Conservation (phyloP, 2,888 invertebrate species). For the Uloborus plumipes region DNA sequence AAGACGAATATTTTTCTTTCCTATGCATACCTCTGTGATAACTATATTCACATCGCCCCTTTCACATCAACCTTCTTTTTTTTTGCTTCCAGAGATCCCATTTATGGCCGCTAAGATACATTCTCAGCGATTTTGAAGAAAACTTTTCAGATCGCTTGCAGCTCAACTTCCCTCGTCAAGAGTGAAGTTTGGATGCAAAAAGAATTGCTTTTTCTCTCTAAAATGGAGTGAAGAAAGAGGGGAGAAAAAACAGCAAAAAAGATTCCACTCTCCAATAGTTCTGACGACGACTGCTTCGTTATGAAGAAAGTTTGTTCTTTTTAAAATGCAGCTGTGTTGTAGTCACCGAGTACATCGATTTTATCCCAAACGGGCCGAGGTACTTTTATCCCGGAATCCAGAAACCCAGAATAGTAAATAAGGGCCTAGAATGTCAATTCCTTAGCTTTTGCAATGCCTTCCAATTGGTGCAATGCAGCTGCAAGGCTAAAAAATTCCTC, state of each 20-base stretch:
- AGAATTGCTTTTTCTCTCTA: too few relatives aligned
- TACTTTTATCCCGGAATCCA: slow-evolving; percentile 25
- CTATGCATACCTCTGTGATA: too few relatives aligned
- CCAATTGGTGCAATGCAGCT: slow-evolving; percentile 57
- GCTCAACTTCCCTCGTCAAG: too few relatives aligned
- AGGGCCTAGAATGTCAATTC: slow-evolving; percentile 57
- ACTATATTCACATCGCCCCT: too few relatives aligned
- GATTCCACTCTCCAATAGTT: slow-evolving; percentile 29
- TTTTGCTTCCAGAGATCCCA: too few relatives aligned
- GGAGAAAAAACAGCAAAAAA: slow-evolving; percentile 8
- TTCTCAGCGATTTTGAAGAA: too few relatives aligned
- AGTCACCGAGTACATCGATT: slow-evolving; percentile 46
- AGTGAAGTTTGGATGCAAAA: too few relatives aligned
- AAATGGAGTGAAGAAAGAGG: neutral
- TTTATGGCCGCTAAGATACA: too few relatives aligned
- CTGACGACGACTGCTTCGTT: slow-evolving; percentile 42
- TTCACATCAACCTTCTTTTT: too few relatives aligned
- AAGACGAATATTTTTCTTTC: too few relatives aligned
- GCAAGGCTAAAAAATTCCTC: slow-evolving; percentile 58
- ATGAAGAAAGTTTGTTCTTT: slow-evolving; percentile 59
- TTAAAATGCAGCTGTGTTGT: slow-evolving; percentile 54
- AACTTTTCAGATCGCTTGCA: too few relatives aligned
- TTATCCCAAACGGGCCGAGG: slow-evolving; percentile 6
- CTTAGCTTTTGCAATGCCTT: slow-evolving; percentile 46
- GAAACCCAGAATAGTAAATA: slow-evolving; percentile 59